These are phyloP conservation scores for Achatina immaculata DNA, from an alignment of 1,140 invertebrate species.

Conservation along the genomic window DNA sequence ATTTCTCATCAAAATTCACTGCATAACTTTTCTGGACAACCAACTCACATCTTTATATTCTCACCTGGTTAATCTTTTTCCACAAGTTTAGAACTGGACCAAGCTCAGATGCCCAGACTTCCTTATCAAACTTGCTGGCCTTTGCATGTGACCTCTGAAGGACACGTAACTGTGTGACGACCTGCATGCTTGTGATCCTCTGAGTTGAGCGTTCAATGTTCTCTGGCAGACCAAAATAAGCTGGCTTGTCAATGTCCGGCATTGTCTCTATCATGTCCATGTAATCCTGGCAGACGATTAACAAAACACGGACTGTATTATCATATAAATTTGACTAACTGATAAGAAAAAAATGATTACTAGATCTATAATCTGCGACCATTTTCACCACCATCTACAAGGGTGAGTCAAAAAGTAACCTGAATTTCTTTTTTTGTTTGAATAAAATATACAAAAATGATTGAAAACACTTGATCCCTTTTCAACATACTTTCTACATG, in stretches of 20 bases:
- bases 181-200: slow-evolving; percentile 76
- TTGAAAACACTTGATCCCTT: too few species aligned
- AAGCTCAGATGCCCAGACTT: slow-evolving; percentile 76
- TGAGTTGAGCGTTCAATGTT: slow-evolving; percentile 87
- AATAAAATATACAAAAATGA: too few species aligned
- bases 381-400: too few species aligned
- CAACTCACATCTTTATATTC: slow-evolving; percentile 37
- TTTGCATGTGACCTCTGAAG: slow-evolving; percentile 67
- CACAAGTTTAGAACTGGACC: slow-evolving; percentile 80
- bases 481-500: too few species aligned
- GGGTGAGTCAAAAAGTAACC: too few species aligned
- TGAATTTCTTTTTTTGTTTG: too few species aligned
- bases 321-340: too few species aligned
- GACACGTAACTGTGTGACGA: slow-evolving; percentile 77
- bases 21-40: too few species aligned
- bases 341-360: too few species aligned
- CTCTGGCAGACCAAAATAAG: slow-evolving; percentile 83
- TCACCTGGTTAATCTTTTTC: slow-evolving; percentile 81
- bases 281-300: slow-evolving; percentile 77
- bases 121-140: slow-evolving; percentile 71
- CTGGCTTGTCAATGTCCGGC: slow-evolving; percentile 79
- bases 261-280: slow-evolving; percentile 76
- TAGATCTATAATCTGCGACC: too few species aligned
- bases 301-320: neutral
- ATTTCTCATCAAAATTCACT: too few species aligned